Conservation (phyloP, 1,140 invertebrate genomes). For the Pseudomyrmex pallidus region DNA sequence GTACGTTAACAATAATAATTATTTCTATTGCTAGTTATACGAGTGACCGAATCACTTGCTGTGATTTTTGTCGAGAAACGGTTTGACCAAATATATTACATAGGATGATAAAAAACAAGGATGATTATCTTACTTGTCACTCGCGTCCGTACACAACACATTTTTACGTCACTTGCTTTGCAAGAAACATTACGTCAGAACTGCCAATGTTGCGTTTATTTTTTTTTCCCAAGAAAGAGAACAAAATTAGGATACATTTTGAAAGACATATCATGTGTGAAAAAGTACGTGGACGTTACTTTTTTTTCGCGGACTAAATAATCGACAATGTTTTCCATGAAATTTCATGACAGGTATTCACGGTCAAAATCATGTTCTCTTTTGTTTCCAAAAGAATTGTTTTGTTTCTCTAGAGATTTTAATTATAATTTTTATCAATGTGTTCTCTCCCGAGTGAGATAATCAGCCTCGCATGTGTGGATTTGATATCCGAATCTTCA, state of each 20-base stretch:
- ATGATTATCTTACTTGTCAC: constrained; percentile 69
- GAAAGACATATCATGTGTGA: constrained; percentile 62
- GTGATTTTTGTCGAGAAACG: constrained; percentile 53
- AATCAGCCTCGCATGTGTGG: constrained; percentile 51
- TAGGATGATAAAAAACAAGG: constrained; percentile 45
- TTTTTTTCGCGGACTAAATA: constrained; percentile 1
- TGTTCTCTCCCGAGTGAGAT: constrained; percentile 56
- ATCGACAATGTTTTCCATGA: background rate
- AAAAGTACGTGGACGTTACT: constrained; percentile 11
- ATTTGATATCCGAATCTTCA: constrained; percentile 21
- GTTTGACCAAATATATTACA: constrained; percentile 72
- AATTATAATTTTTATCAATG: constrained; percentile 12
- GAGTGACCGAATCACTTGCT: constrained; percentile 58
- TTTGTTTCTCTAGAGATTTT: constrained; percentile 4
- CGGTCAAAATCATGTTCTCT: too few relatives aligned
- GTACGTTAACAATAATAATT: constrained; percentile 29
- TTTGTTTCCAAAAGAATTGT: background rate
- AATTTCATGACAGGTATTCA: too few relatives aligned
- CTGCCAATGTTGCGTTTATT: background rate
- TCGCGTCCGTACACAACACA: background rate
- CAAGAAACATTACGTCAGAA: background rate
- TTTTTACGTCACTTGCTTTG: constrained; percentile 1
- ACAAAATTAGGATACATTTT: background rate
- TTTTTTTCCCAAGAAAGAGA: background rate
- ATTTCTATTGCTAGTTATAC: constrained; percentile 57